A percentile compares a stretch with the other conserved stretches of the same genome.
These are phyloP conservation scores for Agonopterix alstromeriana DNA, from an alignment of 2,888 invertebrate species.

Conservation along the genomic window DNA sequence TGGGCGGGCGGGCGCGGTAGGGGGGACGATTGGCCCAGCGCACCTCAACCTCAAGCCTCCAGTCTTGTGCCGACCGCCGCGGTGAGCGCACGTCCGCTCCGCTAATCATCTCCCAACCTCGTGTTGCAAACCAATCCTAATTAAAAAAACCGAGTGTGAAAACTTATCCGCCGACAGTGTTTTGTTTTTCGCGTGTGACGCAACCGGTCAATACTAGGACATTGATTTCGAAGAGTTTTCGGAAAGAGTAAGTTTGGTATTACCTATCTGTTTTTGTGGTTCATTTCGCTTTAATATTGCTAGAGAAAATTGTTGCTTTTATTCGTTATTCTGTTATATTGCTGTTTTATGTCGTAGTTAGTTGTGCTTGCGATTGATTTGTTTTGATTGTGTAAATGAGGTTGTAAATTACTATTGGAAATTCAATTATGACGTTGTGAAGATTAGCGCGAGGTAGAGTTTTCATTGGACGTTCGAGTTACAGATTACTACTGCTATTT, in stretches of 20 bases:
- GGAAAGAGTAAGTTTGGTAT: no score
- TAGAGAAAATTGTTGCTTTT: background rate
- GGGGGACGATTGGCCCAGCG: slow-evolving; percentile 44
- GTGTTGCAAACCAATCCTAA: slow-evolving; percentile 50
- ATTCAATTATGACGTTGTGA: no score
- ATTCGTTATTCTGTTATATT: background rate
- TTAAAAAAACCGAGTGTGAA: slow-evolving; percentile 45
- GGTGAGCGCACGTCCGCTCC: slow-evolving; percentile 24
- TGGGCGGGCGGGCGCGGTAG: slow-evolving; percentile 45
- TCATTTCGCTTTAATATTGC: background rate
- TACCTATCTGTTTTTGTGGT: no score
- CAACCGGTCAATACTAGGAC: slow-evolving; percentile 12
- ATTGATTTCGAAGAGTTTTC: background rate
- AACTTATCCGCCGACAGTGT: slow-evolving; percentile 21
- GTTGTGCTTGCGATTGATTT: background rate
- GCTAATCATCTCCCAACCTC: slow-evolving; percentile 26
- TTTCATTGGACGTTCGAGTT: no score
- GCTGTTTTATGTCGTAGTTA: background rate
- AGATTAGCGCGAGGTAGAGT: no score
- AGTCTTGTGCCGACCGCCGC: slow-evolving; percentile 45
- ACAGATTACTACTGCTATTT: no score
- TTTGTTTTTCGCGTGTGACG: slow-evolving; percentile 31
- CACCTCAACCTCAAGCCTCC: slow-evolving; percentile 44
- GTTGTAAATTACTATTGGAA: no score
- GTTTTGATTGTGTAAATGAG: background rate